Evolutionary conservation across 2,113 vertebrate species (phyloP).

Genomic region (Ivindomyrus marchei): DNA sequence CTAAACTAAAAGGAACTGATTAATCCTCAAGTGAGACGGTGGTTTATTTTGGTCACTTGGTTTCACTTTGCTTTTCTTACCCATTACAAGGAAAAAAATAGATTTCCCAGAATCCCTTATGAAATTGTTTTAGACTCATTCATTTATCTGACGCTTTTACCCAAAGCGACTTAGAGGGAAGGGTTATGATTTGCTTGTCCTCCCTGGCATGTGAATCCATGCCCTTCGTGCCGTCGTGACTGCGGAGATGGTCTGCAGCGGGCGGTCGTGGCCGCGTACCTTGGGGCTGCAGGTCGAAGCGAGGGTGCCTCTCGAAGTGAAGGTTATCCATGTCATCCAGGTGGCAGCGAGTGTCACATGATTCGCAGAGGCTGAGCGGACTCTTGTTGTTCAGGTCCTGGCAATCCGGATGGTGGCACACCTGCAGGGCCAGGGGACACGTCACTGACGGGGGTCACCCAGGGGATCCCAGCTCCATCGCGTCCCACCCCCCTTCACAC

Average conservation of each 20-base stretch:
- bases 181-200: background rate
- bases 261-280: slow-evolving; percentile 51
- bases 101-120: background rate
- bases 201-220: background rate
- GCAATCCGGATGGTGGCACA: slow-evolving; percentile 83
- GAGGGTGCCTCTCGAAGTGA: slow-evolving; percentile 80
- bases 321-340: slow-evolving; percentile 60
- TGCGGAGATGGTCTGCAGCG: background rate
- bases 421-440: slow-evolving; percentile 50
- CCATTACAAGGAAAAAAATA: background rate
- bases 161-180: background rate
- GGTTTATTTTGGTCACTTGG: background rate
- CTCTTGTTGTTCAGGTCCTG: slow-evolving; percentile 69
- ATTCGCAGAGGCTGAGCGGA: slow-evolving; percentile 79
- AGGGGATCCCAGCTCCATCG: background rate
- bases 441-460: background rate
- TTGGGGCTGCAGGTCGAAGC: slow-evolving; percentile 78
- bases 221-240: background rate
- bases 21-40: background rate
- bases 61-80: background rate
- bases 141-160: background rate
- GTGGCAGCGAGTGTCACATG: slow-evolving; percentile 77
- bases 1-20: background rate
- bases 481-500: background rate
- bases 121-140: background rate